These are phyloP conservation scores for Scomber colias DNA, from an alignment of 2,113 vertebrate genomes.

Conservation along the genomic window DNA sequence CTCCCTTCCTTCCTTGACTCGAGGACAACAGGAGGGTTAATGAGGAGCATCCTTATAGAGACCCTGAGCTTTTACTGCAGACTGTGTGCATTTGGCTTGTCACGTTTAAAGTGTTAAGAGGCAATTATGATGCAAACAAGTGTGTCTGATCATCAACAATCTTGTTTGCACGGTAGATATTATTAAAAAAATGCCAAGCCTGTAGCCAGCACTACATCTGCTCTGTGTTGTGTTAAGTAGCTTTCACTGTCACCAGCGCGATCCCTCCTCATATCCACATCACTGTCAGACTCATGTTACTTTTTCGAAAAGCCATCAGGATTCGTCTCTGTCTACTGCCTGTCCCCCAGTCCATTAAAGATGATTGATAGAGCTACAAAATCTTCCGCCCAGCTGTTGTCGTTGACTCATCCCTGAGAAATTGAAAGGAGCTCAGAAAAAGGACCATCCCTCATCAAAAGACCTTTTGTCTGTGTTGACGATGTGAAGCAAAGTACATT, in stretches of 20 bases:
- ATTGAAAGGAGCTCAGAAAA: conserved; percentile 74
- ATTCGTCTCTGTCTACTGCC: conserved; percentile 82
- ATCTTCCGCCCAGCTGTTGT: conserved; percentile 83
- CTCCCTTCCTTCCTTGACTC: too few species aligned
- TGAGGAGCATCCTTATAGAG: background rate
- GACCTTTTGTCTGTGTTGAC: conserved; percentile 70
- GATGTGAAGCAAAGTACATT: conserved; percentile 55
- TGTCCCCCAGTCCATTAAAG: conserved; percentile 86
- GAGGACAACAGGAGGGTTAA: background rate
- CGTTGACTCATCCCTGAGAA: conserved; percentile 74
- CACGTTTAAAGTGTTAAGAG: conserved; percentile 36
- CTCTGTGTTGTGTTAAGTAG: conserved; percentile 70
- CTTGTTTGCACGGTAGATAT: conserved; percentile 56
- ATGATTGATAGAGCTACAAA: conserved; percentile 83
- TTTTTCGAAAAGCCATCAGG: conserved; percentile 81
- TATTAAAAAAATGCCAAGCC: conserved; percentile 49
- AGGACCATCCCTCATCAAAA: conserved; percentile 69
- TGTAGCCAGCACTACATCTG: conserved; percentile 45
- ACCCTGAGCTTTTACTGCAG: conserved; percentile 26
- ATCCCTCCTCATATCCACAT: conserved; percentile 71
- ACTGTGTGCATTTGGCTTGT: conserved; percentile 39
- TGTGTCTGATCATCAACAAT: conserved; percentile 51
- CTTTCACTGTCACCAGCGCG: conserved; percentile 63
- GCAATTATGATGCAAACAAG: conserved; percentile 69
- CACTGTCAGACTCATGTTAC: conserved; percentile 80